Base-by-base conservation (phyloP, 2,888 invertebrate species). In the Saturnia pavonia region DNA sequence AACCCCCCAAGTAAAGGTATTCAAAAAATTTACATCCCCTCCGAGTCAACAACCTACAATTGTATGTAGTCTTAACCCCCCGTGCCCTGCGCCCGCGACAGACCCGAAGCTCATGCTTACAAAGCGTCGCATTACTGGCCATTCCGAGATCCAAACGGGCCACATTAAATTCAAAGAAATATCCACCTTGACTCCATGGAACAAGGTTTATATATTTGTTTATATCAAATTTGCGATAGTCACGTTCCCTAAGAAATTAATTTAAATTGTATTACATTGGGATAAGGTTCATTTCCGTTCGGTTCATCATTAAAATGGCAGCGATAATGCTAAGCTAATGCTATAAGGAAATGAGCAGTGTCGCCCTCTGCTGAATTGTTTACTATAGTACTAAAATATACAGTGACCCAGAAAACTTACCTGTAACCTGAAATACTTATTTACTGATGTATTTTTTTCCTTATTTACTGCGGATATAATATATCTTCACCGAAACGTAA, bases 51-150 rank as follows among this genome's bases (percentile, higher is more conserved):
- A 85, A 87, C 87, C 88, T 85, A 82, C 86, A 90, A 89, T 90
- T 90, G 90, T 91, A 88, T 87, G 87, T 89, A 89, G 88, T 91
- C 90, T 90, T 90, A 88, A 88, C 86, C 86, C 69, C 72, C 73
- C 70, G 74, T 78, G 57, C 74, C 79, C 72, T 75, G 74, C 77
- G 76, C 79, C 81, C 82, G 85, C 79, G 78, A 77, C 81, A 81
- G 79, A 85, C 87, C 87, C 84, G 87, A 27, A 89, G 90, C 92
- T 93, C 92, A 93, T 93, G 93, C 93, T 92, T 93, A 93, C 93
- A 92, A 93, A 93, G 91, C 92, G 92, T 92, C 93, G 91, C 90
- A 93, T 93, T 93, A 93, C 89, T 85, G 85, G 85, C 86, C 89
- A 87, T 89, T 88, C 87, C 87, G 85, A 81, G 85, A 87, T 85